Conservation (phyloP, 2,113 vertebrate genomes). For the Haemorhous mexicanus region DNA sequence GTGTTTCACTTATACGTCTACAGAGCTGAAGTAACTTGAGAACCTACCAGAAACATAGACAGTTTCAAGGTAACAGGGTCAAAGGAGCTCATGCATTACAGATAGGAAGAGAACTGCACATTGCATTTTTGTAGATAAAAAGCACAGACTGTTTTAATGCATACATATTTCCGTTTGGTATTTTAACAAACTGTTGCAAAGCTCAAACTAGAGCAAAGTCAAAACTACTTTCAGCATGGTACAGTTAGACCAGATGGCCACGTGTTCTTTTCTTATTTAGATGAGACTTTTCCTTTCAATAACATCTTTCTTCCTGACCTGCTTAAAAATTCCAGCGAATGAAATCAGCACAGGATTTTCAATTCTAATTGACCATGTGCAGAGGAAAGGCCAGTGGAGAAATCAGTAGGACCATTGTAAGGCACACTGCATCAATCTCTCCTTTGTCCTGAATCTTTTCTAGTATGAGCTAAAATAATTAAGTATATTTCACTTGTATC, state of each 20-base stretch:
- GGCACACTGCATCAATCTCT: conserved; percentile 69
- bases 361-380: conserved; percentile 84
- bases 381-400: conserved; percentile 73
- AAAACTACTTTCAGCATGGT: conserved; percentile 70
- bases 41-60: conserved; percentile 17
- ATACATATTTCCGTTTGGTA: conserved; percentile 57
- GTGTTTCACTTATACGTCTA: not conserved
- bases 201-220: conserved; percentile 42
- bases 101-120: conserved; percentile 33
- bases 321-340: conserved; percentile 84
- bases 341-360: conserved; percentile 83
- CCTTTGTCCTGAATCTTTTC: conserved; percentile 70
- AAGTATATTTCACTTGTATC: conserved; percentile 63
- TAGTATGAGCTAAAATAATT: conserved; percentile 66
- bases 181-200: conserved; percentile 58
- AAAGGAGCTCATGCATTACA: conserved; percentile 55
- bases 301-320: conserved; percentile 85
- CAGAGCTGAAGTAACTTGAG: not conserved
- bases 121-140: conserved; percentile 37
- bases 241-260: conserved; percentile 76
- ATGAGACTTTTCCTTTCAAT: conserved; percentile 85
- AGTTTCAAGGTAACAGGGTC: conserved; percentile 29
- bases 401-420: conserved; percentile 77
- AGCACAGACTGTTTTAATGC: conserved; percentile 38
- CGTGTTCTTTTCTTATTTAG: conserved; percentile 81